Evolutionary conservation across 2,888 invertebrate genomes (phyloP).

Genomic region (Acrobasis consociella): DNA sequence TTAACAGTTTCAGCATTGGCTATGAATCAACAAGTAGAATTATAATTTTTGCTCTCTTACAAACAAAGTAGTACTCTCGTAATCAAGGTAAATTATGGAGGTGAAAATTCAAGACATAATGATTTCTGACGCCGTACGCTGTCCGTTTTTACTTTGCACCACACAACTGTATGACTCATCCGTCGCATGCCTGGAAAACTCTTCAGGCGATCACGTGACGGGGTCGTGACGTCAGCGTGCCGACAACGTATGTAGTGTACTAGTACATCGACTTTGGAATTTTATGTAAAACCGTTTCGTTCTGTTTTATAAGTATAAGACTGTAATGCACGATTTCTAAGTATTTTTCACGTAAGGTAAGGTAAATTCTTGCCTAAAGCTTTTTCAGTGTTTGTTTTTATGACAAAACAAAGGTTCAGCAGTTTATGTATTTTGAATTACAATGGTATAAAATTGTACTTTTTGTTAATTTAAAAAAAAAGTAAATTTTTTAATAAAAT

Average conservation of each 20-base stretch:
- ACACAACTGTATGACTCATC: conserved; percentile 53
- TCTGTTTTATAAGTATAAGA: not conserved
- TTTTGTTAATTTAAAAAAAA: too few relatives aligned
- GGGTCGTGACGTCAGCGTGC: conserved; percentile 49
- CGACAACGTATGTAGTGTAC: conserved; percentile 33
- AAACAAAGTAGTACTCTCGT: too few relatives aligned
- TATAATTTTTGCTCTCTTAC: too few relatives aligned
- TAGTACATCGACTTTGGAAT: conserved; percentile 42
- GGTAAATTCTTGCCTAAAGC: not conserved
- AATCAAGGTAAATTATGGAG: too few relatives aligned
- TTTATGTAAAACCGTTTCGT: conserved; percentile 37
- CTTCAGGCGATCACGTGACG: conserved; percentile 59
- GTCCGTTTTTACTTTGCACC: conserved; percentile 36
- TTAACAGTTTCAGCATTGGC: too few relatives aligned
- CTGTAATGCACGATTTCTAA: not conserved
- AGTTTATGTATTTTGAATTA: too few relatives aligned
- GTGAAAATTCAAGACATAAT: too few relatives aligned
- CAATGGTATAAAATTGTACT: too few relatives aligned
- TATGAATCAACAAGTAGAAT: too few relatives aligned
- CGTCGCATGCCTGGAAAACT: conserved; percentile 63
- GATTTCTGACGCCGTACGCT: not conserved
- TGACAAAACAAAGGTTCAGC: too few relatives aligned
- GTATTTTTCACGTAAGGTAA: not conserved
- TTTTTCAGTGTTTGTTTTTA: too few relatives aligned
- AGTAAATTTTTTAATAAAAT: too few relatives aligned